Evolutionary conservation across 2,113 vertebrate genomes (phyloP).

Genomic region (Osmerus mordax): DNA sequence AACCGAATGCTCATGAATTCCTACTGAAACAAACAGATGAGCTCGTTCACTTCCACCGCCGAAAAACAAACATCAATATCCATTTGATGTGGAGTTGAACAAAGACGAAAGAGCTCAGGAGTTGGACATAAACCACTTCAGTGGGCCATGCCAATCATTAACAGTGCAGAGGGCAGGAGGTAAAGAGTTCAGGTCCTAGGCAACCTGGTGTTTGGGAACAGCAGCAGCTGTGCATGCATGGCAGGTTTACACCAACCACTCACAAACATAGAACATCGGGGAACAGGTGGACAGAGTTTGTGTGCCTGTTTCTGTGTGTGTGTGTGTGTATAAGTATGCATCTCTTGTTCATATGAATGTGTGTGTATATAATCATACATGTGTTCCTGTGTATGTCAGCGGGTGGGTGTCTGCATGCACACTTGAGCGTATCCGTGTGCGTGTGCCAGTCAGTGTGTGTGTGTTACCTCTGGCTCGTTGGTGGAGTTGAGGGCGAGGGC

Average conservation of each 20-base stretch:
- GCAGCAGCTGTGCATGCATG: constrained; percentile 45
- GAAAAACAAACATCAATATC: neutral
- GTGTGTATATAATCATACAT: neutral
- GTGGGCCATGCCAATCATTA: neutral
- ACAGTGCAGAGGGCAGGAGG: neutral
- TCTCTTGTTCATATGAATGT: neutral
- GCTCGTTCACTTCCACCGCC: neutral
- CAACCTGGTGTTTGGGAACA: constrained; percentile 50
- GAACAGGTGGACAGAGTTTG: neutral
- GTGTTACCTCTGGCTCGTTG: constrained; percentile 85
- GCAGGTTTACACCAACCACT: constrained; percentile 27
- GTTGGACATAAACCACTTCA: neutral
- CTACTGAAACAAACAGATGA: neutral
- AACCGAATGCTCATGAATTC: neutral
- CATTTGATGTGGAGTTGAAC: neutral
- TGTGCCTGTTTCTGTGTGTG: constrained; percentile 2
- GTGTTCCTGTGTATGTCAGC: too few relatives aligned
- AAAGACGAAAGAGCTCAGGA: neutral
- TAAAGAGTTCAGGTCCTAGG: neutral
- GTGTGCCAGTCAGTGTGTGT: constrained; percentile 8
- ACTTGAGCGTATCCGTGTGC: constrained; percentile 6
- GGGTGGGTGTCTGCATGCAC: neutral
- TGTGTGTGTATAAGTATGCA: neutral
- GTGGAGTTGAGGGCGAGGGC: constrained; percentile 89
- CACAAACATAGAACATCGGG: neutral